Conservation (phyloP, 2,113 vertebrate species). For the Elephas maximus region DNA sequence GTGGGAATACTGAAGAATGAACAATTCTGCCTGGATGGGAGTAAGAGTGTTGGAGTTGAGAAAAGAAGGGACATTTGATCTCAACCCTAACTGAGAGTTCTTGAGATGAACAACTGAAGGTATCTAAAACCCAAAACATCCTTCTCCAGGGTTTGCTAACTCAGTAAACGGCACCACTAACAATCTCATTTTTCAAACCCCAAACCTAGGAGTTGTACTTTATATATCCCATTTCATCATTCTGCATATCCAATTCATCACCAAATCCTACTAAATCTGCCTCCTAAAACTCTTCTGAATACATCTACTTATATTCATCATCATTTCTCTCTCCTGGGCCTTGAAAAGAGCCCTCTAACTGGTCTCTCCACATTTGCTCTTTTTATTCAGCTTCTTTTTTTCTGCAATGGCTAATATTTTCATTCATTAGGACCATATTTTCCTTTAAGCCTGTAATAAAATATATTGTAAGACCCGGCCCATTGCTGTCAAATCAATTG, state of each 20-base stretch:
- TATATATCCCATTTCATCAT: background rate
- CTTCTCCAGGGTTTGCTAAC: background rate
- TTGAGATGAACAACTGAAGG: background rate
- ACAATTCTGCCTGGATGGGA: background rate
- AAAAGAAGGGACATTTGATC: background rate
- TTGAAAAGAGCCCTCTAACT: background rate
- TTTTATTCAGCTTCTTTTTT: background rate
- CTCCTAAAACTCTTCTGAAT: background rate
- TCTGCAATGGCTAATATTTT: background rate
- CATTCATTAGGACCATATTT: background rate
- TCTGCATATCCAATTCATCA: background rate
- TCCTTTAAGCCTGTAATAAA: background rate
- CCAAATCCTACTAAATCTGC: background rate
- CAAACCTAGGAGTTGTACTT: background rate
- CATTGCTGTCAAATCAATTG: too few relatives aligned
- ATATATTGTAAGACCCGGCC: too few relatives aligned
- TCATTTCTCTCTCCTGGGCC: background rate
- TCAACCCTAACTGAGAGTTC: background rate
- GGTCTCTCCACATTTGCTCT: background rate
- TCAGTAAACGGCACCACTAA: background rate
- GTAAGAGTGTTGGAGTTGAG: background rate
- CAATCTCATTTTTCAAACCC: background rate
- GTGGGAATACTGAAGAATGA: background rate
- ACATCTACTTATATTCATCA: background rate
- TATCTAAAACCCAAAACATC: background rate